These are phyloP conservation scores for Melanotaenia pygmaea DNA, from an alignment of 2,797 vertebrate species.

Conservation along the genomic window DNA sequence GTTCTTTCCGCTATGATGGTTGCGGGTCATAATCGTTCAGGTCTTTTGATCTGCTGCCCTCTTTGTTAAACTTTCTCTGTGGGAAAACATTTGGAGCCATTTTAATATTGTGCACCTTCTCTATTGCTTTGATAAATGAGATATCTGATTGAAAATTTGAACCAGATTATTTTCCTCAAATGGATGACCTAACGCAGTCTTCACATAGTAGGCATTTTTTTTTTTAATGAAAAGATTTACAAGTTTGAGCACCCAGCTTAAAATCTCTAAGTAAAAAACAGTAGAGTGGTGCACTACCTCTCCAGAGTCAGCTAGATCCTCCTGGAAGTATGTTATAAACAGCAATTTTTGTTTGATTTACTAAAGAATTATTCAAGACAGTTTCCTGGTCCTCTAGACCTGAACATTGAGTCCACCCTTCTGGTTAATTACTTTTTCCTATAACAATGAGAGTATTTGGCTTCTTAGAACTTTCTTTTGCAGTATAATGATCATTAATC, in stretches of 20 bases:
- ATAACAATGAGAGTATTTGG: background rate
- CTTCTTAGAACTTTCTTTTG: background rate
- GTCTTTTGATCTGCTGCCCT: conserved; percentile 24
- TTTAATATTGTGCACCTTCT: conserved; percentile 10
- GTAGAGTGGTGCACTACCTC: background rate
- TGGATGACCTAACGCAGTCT: background rate
- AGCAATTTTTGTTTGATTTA: background rate
- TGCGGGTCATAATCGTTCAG: conserved; percentile 24
- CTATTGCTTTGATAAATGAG: conserved; percentile 4
- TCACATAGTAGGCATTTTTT: background rate
- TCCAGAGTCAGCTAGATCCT: background rate
- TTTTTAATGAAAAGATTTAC: background rate
- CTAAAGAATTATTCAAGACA: background rate
- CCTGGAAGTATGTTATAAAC: background rate
- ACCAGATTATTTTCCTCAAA: background rate
- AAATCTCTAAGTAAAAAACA: background rate
- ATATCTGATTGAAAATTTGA: conserved; percentile 3
- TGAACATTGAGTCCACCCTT: background rate
- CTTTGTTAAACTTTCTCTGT: conserved; percentile 20
- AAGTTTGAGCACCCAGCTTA: background rate
- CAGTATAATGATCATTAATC: background rate
- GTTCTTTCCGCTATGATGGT: conserved; percentile 59
- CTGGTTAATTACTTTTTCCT: background rate
- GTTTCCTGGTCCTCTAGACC: background rate
- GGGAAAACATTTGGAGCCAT: conserved; percentile 11